phyloP scores from a whole-genome alignment of 2,113 vertebrate genomes.

The Hippolais icterina region DNA sequence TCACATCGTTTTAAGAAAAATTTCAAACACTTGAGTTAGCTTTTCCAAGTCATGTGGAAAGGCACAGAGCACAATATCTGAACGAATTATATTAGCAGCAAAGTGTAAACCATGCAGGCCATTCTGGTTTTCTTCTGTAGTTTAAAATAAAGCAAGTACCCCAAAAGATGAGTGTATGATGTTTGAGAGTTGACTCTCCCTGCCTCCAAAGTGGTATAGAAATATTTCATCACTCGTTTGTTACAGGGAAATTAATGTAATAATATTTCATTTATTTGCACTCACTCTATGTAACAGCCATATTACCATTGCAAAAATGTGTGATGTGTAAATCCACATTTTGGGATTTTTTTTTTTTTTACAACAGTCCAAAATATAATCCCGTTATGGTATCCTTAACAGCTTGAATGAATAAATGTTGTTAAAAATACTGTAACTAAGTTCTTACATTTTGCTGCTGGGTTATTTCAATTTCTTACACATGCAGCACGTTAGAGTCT shows the following conservation, averaged over 20 bases:
- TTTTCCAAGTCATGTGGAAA: neutral
- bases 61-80: neutral
- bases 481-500: neutral
- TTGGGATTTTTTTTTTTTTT: neutral
- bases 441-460: neutral
- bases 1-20: neutral
- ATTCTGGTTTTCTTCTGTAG: neutral
- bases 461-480: neutral
- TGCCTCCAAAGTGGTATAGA: neutral
- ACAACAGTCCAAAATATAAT: neutral
- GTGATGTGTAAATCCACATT: neutral
- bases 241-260: neutral
- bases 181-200: neutral
- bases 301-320: neutral
- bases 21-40: neutral
- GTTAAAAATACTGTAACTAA: neutral
- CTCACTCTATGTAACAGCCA: neutral
- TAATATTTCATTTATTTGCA: neutral
- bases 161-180: neutral
- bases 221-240: neutral
- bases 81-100: neutral
- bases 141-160: neutral
- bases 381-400: neutral
- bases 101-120: neutral
- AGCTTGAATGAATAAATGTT: neutral